These are phyloP conservation scores for Pomacea canaliculata DNA, from an alignment of 2,888 invertebrate species.

Conservation along the genomic window DNA sequence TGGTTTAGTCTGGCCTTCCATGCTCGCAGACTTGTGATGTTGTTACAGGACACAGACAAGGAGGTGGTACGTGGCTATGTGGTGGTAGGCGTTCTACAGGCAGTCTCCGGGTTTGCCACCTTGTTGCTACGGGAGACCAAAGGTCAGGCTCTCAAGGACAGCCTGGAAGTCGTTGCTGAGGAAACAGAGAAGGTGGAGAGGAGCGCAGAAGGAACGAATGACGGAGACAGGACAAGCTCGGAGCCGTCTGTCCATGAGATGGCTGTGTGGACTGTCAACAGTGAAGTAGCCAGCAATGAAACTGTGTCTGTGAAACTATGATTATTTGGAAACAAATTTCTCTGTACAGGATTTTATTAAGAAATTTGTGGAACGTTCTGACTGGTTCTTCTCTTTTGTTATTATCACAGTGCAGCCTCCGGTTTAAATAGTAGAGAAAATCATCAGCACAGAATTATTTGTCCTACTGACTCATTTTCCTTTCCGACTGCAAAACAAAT, in stretches of 20 bases:
- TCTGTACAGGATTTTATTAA: too few species aligned
- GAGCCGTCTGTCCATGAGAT: neutral
- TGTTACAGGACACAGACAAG: conserved; percentile 3
- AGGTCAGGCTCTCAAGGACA: conserved; percentile 13
- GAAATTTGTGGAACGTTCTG: too few species aligned
- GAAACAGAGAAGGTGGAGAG: neutral
- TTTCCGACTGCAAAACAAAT: too few species aligned
- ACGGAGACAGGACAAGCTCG: neutral
- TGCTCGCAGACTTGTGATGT: too few species aligned
- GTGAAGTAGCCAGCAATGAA: neutral
- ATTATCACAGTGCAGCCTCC: too few species aligned
- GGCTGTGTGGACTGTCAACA: conserved; percentile 10
- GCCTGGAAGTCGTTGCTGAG: neutral
- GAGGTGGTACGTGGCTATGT: conserved; percentile 16
- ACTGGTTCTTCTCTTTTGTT: too few species aligned
- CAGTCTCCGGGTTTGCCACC: neutral
- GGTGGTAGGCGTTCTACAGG: conserved; percentile 8
- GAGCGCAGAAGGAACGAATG: neutral
- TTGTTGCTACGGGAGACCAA: conserved; percentile 17
- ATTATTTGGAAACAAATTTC: too few species aligned
- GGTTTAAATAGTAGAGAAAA: too few species aligned
- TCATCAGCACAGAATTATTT: too few species aligned
- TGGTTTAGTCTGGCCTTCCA: too few species aligned
- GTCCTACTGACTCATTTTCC: too few species aligned
- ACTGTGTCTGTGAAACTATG: too few species aligned